phyloP scores from a whole-genome alignment of 2,888 invertebrate genomes.

The Cantharis lateralis region DNA sequence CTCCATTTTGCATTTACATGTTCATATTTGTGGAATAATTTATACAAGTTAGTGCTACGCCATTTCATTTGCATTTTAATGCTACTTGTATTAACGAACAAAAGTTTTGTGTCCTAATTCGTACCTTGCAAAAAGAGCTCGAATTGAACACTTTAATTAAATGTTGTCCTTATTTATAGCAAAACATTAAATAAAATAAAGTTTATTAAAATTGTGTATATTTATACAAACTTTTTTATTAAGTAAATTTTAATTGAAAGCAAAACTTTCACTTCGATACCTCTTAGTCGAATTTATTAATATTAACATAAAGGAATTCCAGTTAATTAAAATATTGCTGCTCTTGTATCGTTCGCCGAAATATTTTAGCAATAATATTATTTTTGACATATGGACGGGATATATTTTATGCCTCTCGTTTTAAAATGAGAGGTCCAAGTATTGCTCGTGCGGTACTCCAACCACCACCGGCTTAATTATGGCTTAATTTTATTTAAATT shows the following conservation, averaged over 20 bases:
- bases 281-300: not conserved
- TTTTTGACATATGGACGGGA: not conserved
- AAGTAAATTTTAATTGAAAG: not conserved
- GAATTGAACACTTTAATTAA: not conserved
- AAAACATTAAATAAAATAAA: not conserved
- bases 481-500: not conserved
- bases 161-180: not conserved
- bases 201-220: not conserved
- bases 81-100: conserved; percentile 8
- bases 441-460: too few relatives aligned
- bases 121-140: conserved; percentile 1
- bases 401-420: too few relatives aligned
- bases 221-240: not conserved
- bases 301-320: not conserved
- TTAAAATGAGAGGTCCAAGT: too few relatives aligned
- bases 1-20: conserved; percentile 21
- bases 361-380: not conserved
- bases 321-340: not conserved
- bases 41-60: conserved; percentile 13
- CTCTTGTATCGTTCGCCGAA: not conserved
- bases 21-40: conserved; percentile 21
- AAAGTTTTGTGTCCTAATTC: conserved; percentile 9
- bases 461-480: too few relatives aligned
- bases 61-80: conserved; percentile 20
- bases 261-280: not conserved